A percentile compares a stretch with the other conserved stretches of the same genome.
These are phyloP conservation scores for Pteria penguin DNA, from an alignment of 2,888 invertebrate species.

Conservation along the genomic window DNA sequence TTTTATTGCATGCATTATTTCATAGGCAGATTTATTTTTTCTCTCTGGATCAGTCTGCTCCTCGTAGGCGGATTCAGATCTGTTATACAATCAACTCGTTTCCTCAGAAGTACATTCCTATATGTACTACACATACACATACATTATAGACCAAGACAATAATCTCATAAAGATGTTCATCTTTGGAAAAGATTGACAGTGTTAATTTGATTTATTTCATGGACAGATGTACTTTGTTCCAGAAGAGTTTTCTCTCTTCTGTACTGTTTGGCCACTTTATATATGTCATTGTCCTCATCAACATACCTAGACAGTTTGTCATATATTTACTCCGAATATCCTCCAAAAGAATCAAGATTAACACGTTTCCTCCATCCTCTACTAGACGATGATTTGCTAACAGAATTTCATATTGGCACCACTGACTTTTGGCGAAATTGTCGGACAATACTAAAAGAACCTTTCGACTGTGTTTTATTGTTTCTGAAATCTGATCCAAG, in stretches of 20 bases:
- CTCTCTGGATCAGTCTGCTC: no score
- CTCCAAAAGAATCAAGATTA: constrained; percentile 85
- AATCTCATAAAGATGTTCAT: no score
- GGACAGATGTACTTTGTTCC: constrained; percentile 18
- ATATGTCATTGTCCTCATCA: constrained; percentile 87
- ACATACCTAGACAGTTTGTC: constrained; percentile 85
- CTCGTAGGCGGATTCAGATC: no score
- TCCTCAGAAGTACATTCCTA: no score
- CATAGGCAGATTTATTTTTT: no score
- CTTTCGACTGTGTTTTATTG: constrained; percentile 85
- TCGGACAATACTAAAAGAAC: constrained; percentile 85
- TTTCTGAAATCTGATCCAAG: constrained; percentile 86
- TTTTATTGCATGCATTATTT: no score
- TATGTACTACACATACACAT: no score
- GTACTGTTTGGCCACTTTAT: constrained; percentile 83
- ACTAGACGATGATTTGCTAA: constrained; percentile 84
- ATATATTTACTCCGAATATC: constrained; percentile 84
- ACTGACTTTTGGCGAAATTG: constrained; percentile 85
- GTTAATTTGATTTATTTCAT: no score
- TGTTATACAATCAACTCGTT: no score
- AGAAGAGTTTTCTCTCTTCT: constrained; percentile 42
- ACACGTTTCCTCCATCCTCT: constrained; percentile 82
- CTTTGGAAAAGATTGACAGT: no score
- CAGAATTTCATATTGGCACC: constrained; percentile 88
- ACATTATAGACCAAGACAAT: no score